Base-by-base conservation (phyloP, 2,797 vertebrate species). In the Semotilus atromaculatus region DNA sequence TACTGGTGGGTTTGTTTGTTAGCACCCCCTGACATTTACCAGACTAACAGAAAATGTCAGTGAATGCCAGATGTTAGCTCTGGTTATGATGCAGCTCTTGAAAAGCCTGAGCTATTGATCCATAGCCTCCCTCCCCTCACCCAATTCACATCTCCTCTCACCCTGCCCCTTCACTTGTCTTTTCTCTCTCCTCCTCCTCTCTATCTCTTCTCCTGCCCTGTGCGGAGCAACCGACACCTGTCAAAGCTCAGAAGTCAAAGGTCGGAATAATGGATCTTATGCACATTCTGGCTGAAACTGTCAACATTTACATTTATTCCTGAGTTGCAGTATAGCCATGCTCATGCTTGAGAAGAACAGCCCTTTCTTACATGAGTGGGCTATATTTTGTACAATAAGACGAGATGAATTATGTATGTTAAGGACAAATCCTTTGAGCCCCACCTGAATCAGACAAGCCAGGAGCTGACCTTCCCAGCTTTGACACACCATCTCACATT, bases 11-110 rank as follows among this genome's bases (percentile, higher is more conserved):
- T 91, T 92, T 90, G 91, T 91, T 93, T 89, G 72, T 80, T 86
- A 86, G 86, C 78, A 91, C 89, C 88, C 45, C 87, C 88, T 95
- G 94, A 94, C 93, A 95, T 95, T 95, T 94, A 92, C 90, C 89
- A 93, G 88, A 89, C 88, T 83, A 83, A 89, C 86, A 89, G 92
- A 92, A 95, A 95, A 95, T 95, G 94, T 95, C 93, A 95, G 60
- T 80, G 92, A 95, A 95, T 95, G 92, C 90, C 93, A 94, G 90
- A 90, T 90, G 92, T 91, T 92, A 92, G 92, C 89, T 90, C 89
- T 84, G 90, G 89, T 93, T 93, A 92, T 88, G 91, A 91, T 90
- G 84, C 88, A 86, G 90, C 81, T 85, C 91, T 89, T 88, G 89
- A 89, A 88, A 91, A 90, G 87, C 89, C 87, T 89, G 82, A 92